Conservation (phyloP, 2,888 invertebrate genomes). For the Temnothorax rugatulus region DNA sequence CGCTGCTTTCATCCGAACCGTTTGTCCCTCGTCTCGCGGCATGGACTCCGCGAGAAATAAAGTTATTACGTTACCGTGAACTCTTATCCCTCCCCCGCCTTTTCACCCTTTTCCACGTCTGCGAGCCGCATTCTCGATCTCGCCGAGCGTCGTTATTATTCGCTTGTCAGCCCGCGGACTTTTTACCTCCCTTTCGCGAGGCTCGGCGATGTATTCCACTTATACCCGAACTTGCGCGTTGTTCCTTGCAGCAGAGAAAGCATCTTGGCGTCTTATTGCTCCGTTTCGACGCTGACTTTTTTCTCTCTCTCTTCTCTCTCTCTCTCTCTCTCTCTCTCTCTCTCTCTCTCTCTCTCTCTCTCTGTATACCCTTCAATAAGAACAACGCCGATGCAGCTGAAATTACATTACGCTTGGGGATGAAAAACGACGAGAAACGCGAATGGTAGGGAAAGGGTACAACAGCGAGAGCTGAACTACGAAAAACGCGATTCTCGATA, state of each 20-base stretch:
- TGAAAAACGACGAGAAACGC: conserved; percentile 27
- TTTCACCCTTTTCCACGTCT: conserved; percentile 16
- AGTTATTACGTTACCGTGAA: conserved; percentile 28
- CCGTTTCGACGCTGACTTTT: conserved; percentile 17
- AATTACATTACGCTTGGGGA: conserved; percentile 41
- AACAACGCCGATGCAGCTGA: conserved; percentile 39
- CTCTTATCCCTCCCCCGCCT: neutral
- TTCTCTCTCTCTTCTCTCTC: neutral
- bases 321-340: too few relatives aligned
- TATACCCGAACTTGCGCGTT: conserved; percentile 9
- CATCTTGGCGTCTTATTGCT: conserved; percentile 43
- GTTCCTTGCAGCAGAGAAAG: conserved; percentile 37
- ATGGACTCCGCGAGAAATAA: conserved; percentile 31
- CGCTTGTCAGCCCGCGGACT: conserved; percentile 34
- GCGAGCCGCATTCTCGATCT: conserved; percentile 41
- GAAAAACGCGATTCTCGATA: conserved; percentile 18
- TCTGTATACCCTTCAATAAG: conserved; percentile 36
- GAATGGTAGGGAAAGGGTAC: neutral
- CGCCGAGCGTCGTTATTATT: conserved; percentile 42
- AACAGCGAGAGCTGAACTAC: neutral
- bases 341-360: too few relatives aligned
- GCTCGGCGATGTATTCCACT: conserved; percentile 42
- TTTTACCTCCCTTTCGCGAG: conserved; percentile 23
- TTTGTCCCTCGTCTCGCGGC: conserved; percentile 25
- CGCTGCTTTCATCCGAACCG: neutral